Evolutionary conservation across 2,113 vertebrate genomes (phyloP).

Genomic region (Tragelaphus scriptus): DNA sequence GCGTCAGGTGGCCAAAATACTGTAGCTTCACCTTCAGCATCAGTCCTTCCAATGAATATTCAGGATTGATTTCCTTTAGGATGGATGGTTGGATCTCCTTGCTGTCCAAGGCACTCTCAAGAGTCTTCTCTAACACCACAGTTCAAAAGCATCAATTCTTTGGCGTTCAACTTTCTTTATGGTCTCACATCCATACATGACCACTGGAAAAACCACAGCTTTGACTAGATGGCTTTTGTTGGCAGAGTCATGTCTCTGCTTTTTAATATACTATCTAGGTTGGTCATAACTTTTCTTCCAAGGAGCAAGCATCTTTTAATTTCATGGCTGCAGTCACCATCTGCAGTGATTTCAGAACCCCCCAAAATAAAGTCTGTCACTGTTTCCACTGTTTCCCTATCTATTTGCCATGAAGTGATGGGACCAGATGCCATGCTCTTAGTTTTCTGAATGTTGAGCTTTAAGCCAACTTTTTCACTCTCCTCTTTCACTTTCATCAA

Average conservation of each 20-base stretch:
- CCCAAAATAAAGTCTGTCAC: neutral
- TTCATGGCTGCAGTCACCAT: neutral
- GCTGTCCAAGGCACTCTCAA: neutral
- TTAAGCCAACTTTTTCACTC: neutral
- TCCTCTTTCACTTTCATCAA: neutral
- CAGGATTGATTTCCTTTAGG: neutral
- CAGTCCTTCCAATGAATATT: neutral
- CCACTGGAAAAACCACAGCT: neutral
- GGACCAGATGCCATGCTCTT: neutral
- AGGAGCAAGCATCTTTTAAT: neutral
- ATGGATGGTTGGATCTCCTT: neutral
- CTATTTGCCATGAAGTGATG: neutral
- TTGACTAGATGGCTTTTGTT: neutral
- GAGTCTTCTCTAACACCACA: neutral
- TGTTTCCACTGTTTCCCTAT: neutral
- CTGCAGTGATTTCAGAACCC: neutral
- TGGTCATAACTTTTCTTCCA: neutral
- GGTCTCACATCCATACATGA: neutral
- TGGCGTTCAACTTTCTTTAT: accelerated
- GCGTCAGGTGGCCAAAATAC: neutral
- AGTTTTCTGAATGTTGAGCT: neutral
- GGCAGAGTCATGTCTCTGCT: neutral
- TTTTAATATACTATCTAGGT: neutral
- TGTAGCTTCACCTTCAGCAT: neutral
- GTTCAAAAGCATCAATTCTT: neutral